Evolutionary conservation across 2,888 invertebrate genomes (phyloP), one percentile per base, ranked within the genome.

Genomic region (Vesta saturnalis): DNA sequence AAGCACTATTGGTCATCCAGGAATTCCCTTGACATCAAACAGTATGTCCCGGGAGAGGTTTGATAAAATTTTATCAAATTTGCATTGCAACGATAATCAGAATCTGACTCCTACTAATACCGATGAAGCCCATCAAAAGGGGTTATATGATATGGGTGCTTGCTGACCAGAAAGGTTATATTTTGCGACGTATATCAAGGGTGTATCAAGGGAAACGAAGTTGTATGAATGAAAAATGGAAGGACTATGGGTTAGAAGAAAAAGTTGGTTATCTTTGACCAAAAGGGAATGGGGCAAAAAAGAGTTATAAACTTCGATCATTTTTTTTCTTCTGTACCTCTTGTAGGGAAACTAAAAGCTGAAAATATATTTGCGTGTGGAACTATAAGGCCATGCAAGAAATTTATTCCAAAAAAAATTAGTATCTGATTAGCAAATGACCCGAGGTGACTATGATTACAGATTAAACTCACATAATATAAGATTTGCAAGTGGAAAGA

Each of bases 301-400:
- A 22, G 63, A 18, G 66, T 39, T 64, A 39, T 64, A 21, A 65
- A 58, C 60, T 66, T 70, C 22, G 63, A 62, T 23, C 67, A 72
- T n/a, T n/a, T 55, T 72, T 66, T 64, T 72, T 72, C 71, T 1
- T 61, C 67, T 23, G 18, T 72, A 8, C 22, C 55, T 19, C 46
- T 72, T 21, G 21, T 72, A 6, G 73, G 72, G 23, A 66, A 62
- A 39, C 49, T 72, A 47, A 72, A 70, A 61, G 18, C 35, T 39
- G 67, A 71, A 56, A 57, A 57, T 14, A 64, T 64, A 1, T 56
- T 69, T 12, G 71, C 72, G 12, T 71, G 69, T 61, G 69, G 69
- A n/a, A 69, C 71, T 1, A 64, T 66, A 56, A 47, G 47, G 14
- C 16, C 57, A 62, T 23, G 52, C 63, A 22, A 54, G 62, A 39